Conservation (phyloP, 2,113 vertebrate species). For the Calidris pugnax region DNA sequence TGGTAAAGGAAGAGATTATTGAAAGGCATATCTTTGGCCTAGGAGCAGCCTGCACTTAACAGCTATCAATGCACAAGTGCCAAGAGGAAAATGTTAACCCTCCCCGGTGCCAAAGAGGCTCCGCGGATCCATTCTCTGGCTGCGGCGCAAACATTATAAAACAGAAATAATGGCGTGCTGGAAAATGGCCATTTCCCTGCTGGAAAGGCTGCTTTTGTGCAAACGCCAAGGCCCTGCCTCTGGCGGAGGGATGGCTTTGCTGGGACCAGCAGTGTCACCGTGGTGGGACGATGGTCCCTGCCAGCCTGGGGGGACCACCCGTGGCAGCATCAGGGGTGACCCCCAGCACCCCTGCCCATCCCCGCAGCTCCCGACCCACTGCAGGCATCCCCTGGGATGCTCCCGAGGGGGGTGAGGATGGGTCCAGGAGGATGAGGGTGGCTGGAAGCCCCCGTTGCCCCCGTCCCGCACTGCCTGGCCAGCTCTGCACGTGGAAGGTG, state of each 20-base stretch:
- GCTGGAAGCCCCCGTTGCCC: background rate
- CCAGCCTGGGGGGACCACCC: background rate
- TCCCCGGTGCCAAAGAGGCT: constrained; percentile 6
- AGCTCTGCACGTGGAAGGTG: background rate
- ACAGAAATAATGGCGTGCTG: background rate
- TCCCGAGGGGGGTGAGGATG: background rate
- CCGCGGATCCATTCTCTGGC: background rate
- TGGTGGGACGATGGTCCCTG: background rate
- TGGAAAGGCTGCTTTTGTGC: background rate
- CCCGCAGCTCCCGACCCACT: background rate
- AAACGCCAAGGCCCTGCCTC: background rate
- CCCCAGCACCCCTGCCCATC: background rate
- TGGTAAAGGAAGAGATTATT: background rate
- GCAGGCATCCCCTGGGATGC: background rate
- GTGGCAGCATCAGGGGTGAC: background rate
- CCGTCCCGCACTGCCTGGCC: background rate
- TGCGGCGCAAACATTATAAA: background rate
- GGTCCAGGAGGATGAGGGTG: rapidly evolving
- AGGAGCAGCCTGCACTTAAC: background rate
- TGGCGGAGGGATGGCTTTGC: background rate
- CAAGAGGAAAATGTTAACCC: background rate
- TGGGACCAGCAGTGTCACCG: rapidly evolving
- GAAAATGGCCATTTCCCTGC: background rate
- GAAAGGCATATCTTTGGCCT: background rate
- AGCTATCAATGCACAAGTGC: background rate